Percentiles rank a stretch among this genome's conserved stretches.
These are phyloP conservation scores for Drosophila melanosoma DNA, from an alignment of 2,888 invertebrate genomes.

Conservation along the genomic window DNA sequence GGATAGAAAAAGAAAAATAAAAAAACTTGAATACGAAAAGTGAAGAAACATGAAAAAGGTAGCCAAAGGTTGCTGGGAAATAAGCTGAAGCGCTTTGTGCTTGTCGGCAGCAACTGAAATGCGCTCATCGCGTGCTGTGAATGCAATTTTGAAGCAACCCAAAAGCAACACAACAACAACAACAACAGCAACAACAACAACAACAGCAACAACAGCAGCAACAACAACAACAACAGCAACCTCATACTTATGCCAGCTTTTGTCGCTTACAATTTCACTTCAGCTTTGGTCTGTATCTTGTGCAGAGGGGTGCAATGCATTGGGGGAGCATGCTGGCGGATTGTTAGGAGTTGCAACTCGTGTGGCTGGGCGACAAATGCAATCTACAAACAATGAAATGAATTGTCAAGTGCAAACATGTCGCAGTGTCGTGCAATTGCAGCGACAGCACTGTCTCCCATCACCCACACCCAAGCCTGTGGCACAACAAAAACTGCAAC, in stretches of 20 bases:
- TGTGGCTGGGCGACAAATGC: slow-evolving; percentile 71
- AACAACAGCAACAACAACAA: too few relatives aligned
- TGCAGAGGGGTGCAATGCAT: background rate
- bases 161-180: slow-evolving; percentile 19
- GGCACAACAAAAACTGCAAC: slow-evolving; percentile 4
- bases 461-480: background rate
- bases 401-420: slow-evolving; percentile 82
- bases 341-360: background rate
- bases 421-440: slow-evolving; percentile 75
- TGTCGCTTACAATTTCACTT: slow-evolving; percentile 49
- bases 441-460: slow-evolving; percentile 17
- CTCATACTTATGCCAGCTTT: slow-evolving; percentile 13
- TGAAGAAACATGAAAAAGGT: slow-evolving; percentile 70
- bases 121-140: slow-evolving; percentile 79
- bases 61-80: slow-evolving; percentile 73
- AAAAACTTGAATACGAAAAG: slow-evolving; percentile 11
- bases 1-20: slow-evolving; percentile 2
- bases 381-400: slow-evolving; percentile 82
- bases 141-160: slow-evolving; percentile 70
- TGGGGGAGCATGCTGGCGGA: background rate
- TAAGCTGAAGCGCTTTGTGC: slow-evolving; percentile 74
- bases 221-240: slow-evolving; percentile 14
- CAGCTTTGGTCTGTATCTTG: slow-evolving; percentile 13
- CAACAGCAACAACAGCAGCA: slow-evolving; percentile 12
- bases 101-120: slow-evolving; percentile 62